Base-by-base conservation (phyloP, 2,888 invertebrate species). In the Callinectes sapidus region DNA sequence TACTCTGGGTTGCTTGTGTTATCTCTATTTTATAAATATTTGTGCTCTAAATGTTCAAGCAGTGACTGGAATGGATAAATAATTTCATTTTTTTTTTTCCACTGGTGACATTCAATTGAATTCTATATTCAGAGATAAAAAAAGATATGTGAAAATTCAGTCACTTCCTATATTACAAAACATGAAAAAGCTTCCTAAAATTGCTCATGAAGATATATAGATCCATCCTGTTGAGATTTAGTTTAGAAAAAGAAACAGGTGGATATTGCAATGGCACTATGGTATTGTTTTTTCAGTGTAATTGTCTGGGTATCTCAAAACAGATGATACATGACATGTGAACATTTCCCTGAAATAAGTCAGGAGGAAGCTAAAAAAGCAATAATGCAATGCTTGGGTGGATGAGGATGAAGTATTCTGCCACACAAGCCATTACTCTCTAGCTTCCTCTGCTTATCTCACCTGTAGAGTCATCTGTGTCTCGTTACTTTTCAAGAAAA, bases 221-320 rank as follows among this genome's bases (percentile, higher is more conserved):
- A 89, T 86, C 32, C 55, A 2, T 91, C 39, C 39, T 61, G 77
- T 55, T 42, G 55, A n/a, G 87, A 42, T 91, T 48, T 71, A 42
- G 23, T 54, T 88, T 91, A 89, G 88, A 48, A 86, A 39, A 90
- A n/a, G n/a, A 71, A 28, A 90, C 39, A 91, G 77, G 88, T 88
- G 88, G 88, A 91, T 54, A 32, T 77, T 91, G 87, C 88, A 91
- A 91, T 91, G 91, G 91, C 91, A 91, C 91, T 87, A 91, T 91
- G 91, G 88, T 89, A 91, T 91, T 88, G 32, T 81, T 81, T 81
- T 81, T 71, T 8, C 71, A 71, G 28, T 81, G 35, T 16, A 81
- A 81, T 35, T 14, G 16, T 81, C 32, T 81, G 35, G 81, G 35
- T 81, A 81, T 81, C 14, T 81, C 81, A 81, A 81, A 35, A 81